phyloP scores from a whole-genome alignment of 1,140 invertebrate genomes.

The Oncopodura yosiiana region DNA sequence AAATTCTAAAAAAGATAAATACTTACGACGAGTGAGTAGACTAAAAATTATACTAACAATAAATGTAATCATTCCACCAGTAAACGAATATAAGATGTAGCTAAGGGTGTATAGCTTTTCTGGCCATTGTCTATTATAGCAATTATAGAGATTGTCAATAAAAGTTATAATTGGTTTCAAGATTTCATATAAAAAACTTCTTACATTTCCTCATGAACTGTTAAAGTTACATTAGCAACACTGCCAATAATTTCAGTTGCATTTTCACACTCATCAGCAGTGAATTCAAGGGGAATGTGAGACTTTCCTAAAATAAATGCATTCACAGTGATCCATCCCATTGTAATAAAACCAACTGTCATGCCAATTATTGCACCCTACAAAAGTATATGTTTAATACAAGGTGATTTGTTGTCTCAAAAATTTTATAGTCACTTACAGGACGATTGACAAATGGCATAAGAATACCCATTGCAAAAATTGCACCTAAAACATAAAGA shows the following conservation, averaged over 20 bases:
- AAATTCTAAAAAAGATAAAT: background rate
- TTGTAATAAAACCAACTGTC: slow-evolving; percentile 30
- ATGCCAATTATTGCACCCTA: slow-evolving; percentile 36
- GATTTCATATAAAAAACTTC: background rate
- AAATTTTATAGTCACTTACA: slow-evolving; percentile 18
- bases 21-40: slow-evolving; percentile 25
- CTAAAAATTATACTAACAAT: slow-evolving; percentile 21
- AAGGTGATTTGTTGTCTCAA: no score
- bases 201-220: background rate
- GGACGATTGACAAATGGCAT: slow-evolving; percentile 41
- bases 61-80: slow-evolving; percentile 30
- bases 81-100: slow-evolving; percentile 33
- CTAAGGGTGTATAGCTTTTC: slow-evolving; percentile 34
- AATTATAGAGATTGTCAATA: background rate
- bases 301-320: slow-evolving; percentile 24
- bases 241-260: background rate
- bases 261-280: slow-evolving; percentile 13
- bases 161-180: background rate
- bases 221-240: background rate
- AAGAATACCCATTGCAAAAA: slow-evolving; percentile 43
- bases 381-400: background rate
- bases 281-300: slow-evolving; percentile 29
- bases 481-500: no score
- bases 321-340: slow-evolving; percentile 34
- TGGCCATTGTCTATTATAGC: slow-evolving; percentile 27